Evolutionary conservation across 2,888 invertebrate species (phyloP).

Genomic region (Neelides folsomi): DNA sequence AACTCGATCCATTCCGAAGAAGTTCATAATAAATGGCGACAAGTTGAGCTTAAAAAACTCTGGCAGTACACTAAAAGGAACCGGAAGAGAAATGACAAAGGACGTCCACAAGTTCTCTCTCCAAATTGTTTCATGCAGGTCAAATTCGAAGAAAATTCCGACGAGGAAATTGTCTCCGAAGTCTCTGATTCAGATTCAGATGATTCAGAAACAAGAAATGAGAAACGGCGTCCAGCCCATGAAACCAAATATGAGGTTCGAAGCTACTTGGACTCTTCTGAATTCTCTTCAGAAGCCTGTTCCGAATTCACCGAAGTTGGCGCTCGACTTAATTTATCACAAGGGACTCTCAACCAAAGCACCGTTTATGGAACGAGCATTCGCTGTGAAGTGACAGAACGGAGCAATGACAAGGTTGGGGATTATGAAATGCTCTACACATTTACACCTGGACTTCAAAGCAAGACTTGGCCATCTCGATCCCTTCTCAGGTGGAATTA

Average conservation of each 20-base stretch:
- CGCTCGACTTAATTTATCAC: conserved; percentile 10
- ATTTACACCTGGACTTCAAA: conserved; percentile 20
- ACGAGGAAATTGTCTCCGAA: conserved; percentile 8
- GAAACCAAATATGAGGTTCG: conserved; percentile 40
- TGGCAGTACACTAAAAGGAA: conserved; percentile 16
- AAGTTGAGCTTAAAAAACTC: conserved; percentile 21
- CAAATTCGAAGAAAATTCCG: conserved; percentile 13
- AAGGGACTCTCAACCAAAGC: conserved; percentile 6
- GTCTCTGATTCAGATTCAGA: conserved; percentile 14
- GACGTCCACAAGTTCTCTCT: conserved; percentile 18
- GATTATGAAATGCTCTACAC: conserved; percentile 12
- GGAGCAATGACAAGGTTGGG: neutral
- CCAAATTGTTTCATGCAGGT: conserved; percentile 25
- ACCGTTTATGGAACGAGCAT: conserved; percentile 25
- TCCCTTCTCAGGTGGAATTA: neutral
- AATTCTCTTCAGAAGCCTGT: conserved; percentile 20
- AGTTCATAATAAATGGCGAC: conserved; percentile 16
- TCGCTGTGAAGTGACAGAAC: conserved; percentile 14
- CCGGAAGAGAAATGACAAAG: conserved; percentile 6
- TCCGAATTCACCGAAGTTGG: conserved; percentile 24
- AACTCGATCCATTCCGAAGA: conserved; percentile 5
- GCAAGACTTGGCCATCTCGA: conserved; percentile 18
- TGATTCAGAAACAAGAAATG: conserved; percentile 3
- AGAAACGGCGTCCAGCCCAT: neutral
- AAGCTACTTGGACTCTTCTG: conserved; percentile 48